phyloP scores from a whole-genome alignment of 2,888 invertebrate species.

The Xestia sexstrigata region DNA sequence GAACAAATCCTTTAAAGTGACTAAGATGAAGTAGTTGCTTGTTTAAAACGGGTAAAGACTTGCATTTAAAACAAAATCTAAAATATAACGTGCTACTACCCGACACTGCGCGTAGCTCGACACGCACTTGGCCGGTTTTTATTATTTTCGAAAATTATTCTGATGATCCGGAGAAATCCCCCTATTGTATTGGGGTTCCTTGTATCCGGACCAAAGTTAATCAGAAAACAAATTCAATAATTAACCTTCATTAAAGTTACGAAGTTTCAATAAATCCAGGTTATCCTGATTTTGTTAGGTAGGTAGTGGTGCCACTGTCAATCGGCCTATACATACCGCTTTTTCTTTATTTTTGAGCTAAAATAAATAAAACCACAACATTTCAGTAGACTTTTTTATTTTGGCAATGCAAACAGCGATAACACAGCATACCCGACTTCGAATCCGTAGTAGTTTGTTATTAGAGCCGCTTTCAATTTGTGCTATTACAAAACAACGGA shows the following conservation, averaged over 20 bases:
- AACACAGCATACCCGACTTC: constrained; percentile 74
- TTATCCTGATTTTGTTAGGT: background rate
- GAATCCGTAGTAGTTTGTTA: constrained; percentile 55
- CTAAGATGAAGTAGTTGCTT: too few relatives aligned
- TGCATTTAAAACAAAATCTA: too few relatives aligned
- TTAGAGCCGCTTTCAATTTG: constrained; percentile 69
- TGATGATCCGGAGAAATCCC: too few relatives aligned
- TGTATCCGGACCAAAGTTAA: too few relatives aligned
- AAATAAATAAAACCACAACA: constrained; percentile 54
- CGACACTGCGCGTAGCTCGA: too few relatives aligned
- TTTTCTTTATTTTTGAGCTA: background rate
- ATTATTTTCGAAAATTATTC: too few relatives aligned
- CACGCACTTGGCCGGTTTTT: too few relatives aligned
- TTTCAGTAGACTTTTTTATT: constrained; percentile 75
- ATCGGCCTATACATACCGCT: background rate
- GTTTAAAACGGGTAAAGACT: too few relatives aligned
- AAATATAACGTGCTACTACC: too few relatives aligned
- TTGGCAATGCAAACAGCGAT: constrained; percentile 80
- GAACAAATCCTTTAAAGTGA: too few relatives aligned
- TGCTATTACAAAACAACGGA: constrained; percentile 80
- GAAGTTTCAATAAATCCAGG: background rate
- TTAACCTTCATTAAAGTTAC: background rate
- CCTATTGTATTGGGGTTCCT: too few relatives aligned
- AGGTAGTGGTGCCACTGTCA: too few relatives aligned
- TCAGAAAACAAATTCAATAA: background rate